These are phyloP conservation scores for Stegastes partitus DNA, from an alignment of 2,113 vertebrate genomes.

Conservation along the genomic window DNA sequence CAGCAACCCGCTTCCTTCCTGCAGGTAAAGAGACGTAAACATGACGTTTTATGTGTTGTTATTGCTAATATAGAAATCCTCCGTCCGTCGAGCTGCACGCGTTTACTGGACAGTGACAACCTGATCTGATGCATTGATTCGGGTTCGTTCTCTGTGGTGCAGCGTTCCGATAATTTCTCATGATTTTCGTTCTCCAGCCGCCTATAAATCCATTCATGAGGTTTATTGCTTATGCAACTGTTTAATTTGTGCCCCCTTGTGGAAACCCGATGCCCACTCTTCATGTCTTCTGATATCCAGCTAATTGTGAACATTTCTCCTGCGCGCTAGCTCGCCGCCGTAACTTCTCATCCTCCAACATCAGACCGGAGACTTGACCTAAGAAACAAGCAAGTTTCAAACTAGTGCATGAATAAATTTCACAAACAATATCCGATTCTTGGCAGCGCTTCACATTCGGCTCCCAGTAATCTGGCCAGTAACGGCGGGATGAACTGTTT, in stretches of 20 bases:
- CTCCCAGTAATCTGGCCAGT: conserved; percentile 61
- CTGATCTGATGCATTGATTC: too few relatives aligned
- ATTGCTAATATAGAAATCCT: too few relatives aligned
- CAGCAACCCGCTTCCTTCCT: too few relatives aligned
- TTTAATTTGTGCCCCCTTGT: conserved; percentile 23
- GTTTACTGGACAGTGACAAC: too few relatives aligned
- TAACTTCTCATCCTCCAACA: conserved; percentile 22
- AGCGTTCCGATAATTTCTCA: too few relatives aligned
- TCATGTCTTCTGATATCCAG: too few relatives aligned
- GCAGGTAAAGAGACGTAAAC: too few relatives aligned
- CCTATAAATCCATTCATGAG: not conserved
- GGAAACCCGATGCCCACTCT: conserved; percentile 7
- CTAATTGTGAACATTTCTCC: not conserved
- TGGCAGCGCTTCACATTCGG: conserved; percentile 50
- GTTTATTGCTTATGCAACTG: not conserved
- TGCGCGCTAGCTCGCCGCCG: not conserved
- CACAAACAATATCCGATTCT: conserved; percentile 27
- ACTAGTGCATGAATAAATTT: conserved; percentile 25
- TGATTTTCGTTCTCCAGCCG: too few relatives aligned
- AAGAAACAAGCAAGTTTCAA: conserved; percentile 14
- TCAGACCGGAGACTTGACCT: conserved; percentile 15
- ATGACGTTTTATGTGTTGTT: too few relatives aligned
- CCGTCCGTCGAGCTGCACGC: too few relatives aligned
- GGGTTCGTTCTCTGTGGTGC: too few relatives aligned
- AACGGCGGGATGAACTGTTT: conserved; percentile 69